Evolutionary conservation across 2,888 invertebrate species (phyloP).

Genomic region (Drosophila niveifrons): DNA sequence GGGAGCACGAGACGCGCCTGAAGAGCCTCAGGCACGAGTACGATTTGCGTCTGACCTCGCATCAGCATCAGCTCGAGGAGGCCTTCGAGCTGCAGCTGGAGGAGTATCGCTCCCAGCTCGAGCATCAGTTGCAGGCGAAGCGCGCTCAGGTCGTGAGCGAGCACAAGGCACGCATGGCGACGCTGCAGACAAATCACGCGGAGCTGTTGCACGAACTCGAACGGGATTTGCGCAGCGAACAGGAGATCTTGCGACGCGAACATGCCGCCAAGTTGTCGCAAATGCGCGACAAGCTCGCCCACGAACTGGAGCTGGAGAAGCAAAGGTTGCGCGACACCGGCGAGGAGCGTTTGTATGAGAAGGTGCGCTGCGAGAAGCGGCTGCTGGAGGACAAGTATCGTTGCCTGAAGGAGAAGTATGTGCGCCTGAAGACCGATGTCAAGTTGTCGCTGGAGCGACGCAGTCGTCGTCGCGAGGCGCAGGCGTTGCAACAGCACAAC

Average conservation of each 20-base stretch:
- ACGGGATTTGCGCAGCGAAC: slow-evolving; percentile 86
- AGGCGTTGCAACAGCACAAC: slow-evolving; percentile 80
- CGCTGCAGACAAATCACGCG: slow-evolving; percentile 83
- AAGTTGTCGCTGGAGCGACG: slow-evolving; percentile 91
- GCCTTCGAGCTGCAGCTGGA: slow-evolving; percentile 85
- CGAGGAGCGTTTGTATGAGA: slow-evolving; percentile 87
- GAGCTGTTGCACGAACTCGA: slow-evolving; percentile 84
- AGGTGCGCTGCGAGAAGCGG: slow-evolving; percentile 90
- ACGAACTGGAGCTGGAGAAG: slow-evolving; percentile 87
- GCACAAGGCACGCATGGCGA: slow-evolving; percentile 85
- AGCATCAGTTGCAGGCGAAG: slow-evolving; percentile 86
- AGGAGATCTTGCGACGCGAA: slow-evolving; percentile 89
- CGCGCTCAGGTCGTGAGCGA: slow-evolving; percentile 87
- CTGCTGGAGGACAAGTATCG: slow-evolving; percentile 92
- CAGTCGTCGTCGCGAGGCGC: slow-evolving; percentile 88
- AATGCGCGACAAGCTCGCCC: slow-evolving; percentile 87
- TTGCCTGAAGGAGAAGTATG: slow-evolving; percentile 93
- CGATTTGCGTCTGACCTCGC: slow-evolving; percentile 83
- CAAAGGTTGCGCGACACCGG: slow-evolving; percentile 84
- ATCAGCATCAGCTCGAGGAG: slow-evolving; percentile 86
- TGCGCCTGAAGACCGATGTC: slow-evolving; percentile 92
- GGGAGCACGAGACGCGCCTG: slow-evolving; percentile 83
- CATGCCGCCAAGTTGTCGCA: slow-evolving; percentile 89
- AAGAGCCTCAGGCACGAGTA: slow-evolving; percentile 85
- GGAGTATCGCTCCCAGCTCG: slow-evolving; percentile 79